Conservation (phyloP, 92 coral and sea anemone genomes). For the Pocillopora meandrina region DNA sequence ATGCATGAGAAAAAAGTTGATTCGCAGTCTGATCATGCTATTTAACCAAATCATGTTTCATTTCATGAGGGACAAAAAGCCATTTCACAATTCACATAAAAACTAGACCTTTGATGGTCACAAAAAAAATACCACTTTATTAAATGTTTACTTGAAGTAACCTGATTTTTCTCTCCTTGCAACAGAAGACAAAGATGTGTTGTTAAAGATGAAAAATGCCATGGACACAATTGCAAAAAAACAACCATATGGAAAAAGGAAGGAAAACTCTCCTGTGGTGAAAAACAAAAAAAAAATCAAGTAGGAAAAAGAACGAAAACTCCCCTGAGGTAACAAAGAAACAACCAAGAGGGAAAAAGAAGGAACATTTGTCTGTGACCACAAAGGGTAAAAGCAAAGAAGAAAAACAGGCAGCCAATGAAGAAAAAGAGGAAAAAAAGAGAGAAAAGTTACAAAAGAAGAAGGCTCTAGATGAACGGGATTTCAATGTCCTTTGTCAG, state of each 20-base stretch:
- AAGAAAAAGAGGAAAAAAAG: neutral
- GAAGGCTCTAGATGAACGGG: too few species aligned
- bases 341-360: neutral
- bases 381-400: neutral
- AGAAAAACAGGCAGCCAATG: neutral
- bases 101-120: neutral
- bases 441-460: neutral
- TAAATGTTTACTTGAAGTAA: neutral
- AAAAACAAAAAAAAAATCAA: neutral
- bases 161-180: neutral
- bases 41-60: too few species aligned
- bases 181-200: neutral
- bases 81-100: neutral
- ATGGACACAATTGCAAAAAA: neutral
- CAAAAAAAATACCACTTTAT: neutral
- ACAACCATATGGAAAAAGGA: too few species aligned
- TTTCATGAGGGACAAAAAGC: too few species aligned
- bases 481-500: too few species aligned
- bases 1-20: too few species aligned
- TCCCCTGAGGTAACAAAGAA: neutral
- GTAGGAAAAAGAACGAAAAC: too few species aligned
- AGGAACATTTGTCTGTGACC: neutral
- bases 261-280: neutral
- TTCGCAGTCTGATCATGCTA: too few species aligned
- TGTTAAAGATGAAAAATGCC: neutral